Evolutionary conservation across 2,113 vertebrate genomes (phyloP).

Genomic region (Dasyprocta punctata): DNA sequence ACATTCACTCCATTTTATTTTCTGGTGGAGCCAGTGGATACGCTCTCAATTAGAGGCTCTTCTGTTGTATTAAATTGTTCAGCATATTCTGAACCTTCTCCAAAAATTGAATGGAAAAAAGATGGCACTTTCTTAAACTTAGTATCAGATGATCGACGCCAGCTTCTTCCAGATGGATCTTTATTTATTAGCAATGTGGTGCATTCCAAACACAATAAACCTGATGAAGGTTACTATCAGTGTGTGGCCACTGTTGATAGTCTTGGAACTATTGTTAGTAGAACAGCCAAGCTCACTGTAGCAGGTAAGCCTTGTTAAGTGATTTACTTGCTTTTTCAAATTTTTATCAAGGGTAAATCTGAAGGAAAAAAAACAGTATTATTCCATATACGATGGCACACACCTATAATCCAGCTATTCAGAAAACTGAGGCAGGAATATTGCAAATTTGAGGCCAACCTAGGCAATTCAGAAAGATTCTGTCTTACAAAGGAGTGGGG

Average conservation of each 20-base stretch:
- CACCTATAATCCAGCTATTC: background rate
- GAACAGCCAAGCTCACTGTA: constrained; percentile 93
- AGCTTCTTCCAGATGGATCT: constrained; percentile 93
- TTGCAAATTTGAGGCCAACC: background rate
- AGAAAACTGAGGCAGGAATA: background rate
- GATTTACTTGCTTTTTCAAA: constrained; percentile 23
- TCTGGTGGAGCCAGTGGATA: constrained; percentile 92
- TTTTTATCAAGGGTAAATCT: background rate
- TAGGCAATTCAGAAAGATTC: background rate
- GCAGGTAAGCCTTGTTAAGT: constrained; percentile 88
- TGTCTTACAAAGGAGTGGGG: background rate
- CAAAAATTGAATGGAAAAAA: constrained; percentile 96
- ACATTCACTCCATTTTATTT: constrained; percentile 97
- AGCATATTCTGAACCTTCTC: constrained; percentile 88
- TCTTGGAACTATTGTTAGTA: constrained; percentile 96
- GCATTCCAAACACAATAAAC: constrained; percentile 99
- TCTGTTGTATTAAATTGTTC: constrained; percentile 95
- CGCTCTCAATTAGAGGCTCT: constrained; percentile 90
- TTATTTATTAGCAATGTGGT: constrained; percentile 92
- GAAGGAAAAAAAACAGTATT: background rate
- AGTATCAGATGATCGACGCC: constrained; percentile 93
- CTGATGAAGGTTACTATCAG: constrained; percentile 97
- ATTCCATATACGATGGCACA: background rate
- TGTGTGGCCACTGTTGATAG: constrained; percentile 96
- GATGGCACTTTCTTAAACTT: constrained; percentile 95